Conservation (phyloP, 2,797 vertebrate genomes). For the Gouania willdenowi region DNA sequence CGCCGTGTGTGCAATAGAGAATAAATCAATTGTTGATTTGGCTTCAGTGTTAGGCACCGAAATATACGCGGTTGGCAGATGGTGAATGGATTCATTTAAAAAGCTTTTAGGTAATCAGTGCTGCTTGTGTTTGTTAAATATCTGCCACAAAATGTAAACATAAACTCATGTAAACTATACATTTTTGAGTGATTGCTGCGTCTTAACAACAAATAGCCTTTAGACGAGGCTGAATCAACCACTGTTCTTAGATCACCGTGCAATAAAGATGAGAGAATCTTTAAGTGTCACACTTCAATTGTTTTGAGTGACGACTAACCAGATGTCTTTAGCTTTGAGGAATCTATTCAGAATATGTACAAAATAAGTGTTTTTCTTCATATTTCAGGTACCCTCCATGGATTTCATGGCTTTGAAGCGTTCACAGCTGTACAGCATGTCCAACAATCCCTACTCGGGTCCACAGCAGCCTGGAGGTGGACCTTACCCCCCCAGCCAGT, state of each 20-base stretch:
- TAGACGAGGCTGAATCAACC: no score
- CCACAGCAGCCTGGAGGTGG: conserved; percentile 74
- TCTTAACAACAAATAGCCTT: no score
- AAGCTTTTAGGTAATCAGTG: conserved; percentile 7
- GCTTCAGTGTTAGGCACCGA: conserved; percentile 30
- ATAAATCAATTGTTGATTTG: conserved; percentile 42
- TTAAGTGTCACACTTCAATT: no score
- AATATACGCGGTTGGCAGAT: conserved; percentile 40
- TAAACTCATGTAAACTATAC: no score
- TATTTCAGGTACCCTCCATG: conserved; percentile 87
- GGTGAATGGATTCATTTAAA: conserved; percentile 14
- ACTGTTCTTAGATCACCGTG: no score
- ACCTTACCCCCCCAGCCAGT: conserved; percentile 81
- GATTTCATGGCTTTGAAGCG: conserved; percentile 96
- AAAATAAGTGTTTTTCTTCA: no score
- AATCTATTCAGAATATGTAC: no score
- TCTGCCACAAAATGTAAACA: neutral
- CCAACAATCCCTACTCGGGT: conserved; percentile 83
- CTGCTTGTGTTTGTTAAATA: neutral
- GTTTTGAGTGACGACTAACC: no score
- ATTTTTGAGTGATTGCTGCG: no score
- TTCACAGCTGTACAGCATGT: conserved; percentile 88
- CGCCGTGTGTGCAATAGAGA: conserved; percentile 29
- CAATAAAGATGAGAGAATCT: no score
- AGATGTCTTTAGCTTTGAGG: no score